Conservation (phyloP, 2,113 vertebrate species). For the Leuciscus idus region DNA sequence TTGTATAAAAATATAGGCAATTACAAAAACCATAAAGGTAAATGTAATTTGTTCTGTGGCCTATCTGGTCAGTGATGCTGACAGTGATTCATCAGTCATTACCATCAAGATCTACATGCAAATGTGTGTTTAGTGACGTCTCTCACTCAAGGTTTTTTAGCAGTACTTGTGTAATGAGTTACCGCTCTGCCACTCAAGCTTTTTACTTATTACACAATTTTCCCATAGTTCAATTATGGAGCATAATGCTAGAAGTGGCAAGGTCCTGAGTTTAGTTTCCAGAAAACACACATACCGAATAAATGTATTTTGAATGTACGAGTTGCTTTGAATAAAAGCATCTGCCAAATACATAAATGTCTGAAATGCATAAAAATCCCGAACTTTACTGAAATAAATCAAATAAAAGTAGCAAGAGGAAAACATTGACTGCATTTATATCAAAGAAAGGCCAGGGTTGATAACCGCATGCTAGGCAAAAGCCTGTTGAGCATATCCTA, state of each 20-base stretch:
- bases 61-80: neutral
- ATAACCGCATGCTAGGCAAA: neutral
- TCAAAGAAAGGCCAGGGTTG: neutral
- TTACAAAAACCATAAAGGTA: neutral
- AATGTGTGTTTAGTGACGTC: neutral
- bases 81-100: neutral
- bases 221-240: neutral
- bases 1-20: constrained; percentile 43
- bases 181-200: neutral
- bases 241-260: neutral
- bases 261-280: neutral
- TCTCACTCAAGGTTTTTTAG: neutral
- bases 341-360: neutral
- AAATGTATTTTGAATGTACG: neutral
- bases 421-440: neutral
- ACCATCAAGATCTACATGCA: neutral
- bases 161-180: neutral
- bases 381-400: neutral
- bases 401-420: neutral
- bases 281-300: neutral
- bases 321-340: neutral
- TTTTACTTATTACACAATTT: neutral
- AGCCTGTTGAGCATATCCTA: neutral
- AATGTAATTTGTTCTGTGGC: neutral
- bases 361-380: neutral